These are phyloP conservation scores for Ophiodon elongatus DNA, from an alignment of 2,113 vertebrate genomes.

Conservation along the genomic window DNA sequence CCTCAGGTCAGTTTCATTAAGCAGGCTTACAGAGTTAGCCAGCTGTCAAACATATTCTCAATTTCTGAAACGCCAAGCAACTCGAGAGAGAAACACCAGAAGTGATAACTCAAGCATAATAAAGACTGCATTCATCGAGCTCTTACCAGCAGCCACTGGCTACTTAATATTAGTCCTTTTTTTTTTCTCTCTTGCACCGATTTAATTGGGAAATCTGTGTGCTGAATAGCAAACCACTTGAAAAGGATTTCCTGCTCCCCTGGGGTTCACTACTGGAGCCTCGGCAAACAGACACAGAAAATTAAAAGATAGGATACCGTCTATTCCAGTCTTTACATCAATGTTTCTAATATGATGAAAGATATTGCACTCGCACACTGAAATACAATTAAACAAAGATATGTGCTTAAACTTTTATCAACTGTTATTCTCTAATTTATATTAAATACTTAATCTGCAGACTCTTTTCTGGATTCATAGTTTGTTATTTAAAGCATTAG, in stretches of 20 bases:
- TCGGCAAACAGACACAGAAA: conserved; percentile 36
- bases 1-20: conserved; percentile 49
- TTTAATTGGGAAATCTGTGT: conserved; percentile 44
- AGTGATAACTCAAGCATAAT: background rate
- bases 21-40: conserved; percentile 38
- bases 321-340: conserved; percentile 4
- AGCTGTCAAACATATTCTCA: conserved; percentile 51
- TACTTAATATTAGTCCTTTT: conserved; percentile 5
- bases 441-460: background rate
- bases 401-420: background rate
- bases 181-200: background rate
- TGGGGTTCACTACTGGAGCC: conserved; percentile 8
- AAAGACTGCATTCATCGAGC: background rate
- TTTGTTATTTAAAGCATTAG: background rate
- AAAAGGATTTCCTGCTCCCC: conserved; percentile 57
- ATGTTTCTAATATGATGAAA: conserved; percentile 1
- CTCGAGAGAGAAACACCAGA: background rate
- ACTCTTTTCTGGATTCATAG: background rate
- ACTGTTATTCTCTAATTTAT: background rate
- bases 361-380: background rate
- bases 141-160: conserved; percentile 4
- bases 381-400: conserved; percentile 9
- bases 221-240: conserved; percentile 47
- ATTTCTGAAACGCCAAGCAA: background rate
- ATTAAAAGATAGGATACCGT: conserved; percentile 4